Evolutionary conservation across 92 coral and sea anemone species (phyloP).

Genomic region (Micromussa lordhowensis): DNA sequence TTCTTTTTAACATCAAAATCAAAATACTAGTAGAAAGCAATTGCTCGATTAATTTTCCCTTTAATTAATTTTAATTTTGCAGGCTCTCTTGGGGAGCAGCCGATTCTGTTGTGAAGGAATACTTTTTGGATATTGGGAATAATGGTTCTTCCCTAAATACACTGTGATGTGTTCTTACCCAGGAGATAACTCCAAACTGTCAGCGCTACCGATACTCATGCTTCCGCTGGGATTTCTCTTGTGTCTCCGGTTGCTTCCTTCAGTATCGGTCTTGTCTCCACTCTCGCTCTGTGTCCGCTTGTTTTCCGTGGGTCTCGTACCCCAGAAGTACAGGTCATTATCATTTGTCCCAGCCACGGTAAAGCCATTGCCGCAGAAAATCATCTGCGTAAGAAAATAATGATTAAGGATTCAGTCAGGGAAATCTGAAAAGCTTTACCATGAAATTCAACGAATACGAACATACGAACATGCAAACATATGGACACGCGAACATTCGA

Average conservation of each 20-base stretch:
- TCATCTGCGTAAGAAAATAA: conserved; percentile 66
- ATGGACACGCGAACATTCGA: too few species aligned
- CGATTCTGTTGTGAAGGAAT: not conserved
- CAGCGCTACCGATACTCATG: conserved; percentile 89
- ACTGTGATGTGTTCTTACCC: conserved; percentile 55
- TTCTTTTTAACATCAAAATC: too few species aligned
- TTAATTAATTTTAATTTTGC: too few species aligned
- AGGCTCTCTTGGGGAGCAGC: too few species aligned
- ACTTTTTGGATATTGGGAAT: not conserved
- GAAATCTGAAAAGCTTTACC: not conserved
- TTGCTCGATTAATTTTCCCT: too few species aligned
- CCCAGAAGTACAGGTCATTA: conserved; percentile 96
- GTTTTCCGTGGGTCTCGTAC: conserved; percentile 70
- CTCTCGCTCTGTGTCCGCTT: conserved; percentile 69
- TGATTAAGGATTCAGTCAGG: not conserved
- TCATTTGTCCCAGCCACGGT: conserved; percentile 94
- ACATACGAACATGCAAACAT: not conserved
- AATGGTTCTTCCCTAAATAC: too few species aligned
- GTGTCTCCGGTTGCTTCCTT: conserved; percentile 67
- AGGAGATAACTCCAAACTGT: conserved; percentile 65
- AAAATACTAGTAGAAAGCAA: too few species aligned
- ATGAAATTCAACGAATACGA: not conserved
- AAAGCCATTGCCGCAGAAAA: conserved; percentile 91
- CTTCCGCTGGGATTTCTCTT: conserved; percentile 87
- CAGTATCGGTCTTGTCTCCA: conserved; percentile 81